These are phyloP conservation scores for Collichthys lucidus DNA, from an alignment of 2,113 vertebrate species.

Conservation along the genomic window DNA sequence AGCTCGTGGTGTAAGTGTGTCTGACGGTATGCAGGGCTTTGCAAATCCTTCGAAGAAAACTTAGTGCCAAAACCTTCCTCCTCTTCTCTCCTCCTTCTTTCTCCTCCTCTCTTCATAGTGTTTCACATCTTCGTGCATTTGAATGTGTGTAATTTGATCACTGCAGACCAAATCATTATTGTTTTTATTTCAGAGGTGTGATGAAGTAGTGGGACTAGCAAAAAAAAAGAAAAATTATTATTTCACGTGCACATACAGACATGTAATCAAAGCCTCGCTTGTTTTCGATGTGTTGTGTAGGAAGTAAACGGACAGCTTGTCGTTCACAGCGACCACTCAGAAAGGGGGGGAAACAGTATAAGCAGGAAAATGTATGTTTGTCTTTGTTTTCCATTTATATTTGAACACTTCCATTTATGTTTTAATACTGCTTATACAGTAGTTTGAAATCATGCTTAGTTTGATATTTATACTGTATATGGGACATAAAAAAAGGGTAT, in stretches of 20 bases:
- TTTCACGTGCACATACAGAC: conserved; percentile 50
- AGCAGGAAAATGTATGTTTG: conserved; percentile 47
- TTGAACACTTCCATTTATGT: conserved; percentile 81
- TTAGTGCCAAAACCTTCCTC: conserved; percentile 78
- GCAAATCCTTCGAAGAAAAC: conserved; percentile 46
- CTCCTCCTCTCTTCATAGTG: conserved; percentile 30
- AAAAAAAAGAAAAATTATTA: conserved; percentile 39
- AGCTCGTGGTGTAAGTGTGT: conserved; percentile 27
- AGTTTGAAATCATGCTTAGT: conserved; percentile 80
- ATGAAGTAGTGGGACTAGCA: conserved; percentile 47
- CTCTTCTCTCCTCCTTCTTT: no score
- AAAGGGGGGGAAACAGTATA: conserved; percentile 69
- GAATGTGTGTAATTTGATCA: conserved; percentile 53
- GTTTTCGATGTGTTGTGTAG: conserved; percentile 45
- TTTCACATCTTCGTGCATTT: conserved; percentile 55
- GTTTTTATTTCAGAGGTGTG: conserved; percentile 56
- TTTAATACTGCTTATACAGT: conserved; percentile 73
- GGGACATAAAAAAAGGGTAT: conserved; percentile 87
- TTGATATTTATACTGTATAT: conserved; percentile 91
- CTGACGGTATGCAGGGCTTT: conserved; percentile 37
- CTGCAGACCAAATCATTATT: conserved; percentile 48
- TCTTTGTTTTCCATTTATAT: conserved; percentile 73
- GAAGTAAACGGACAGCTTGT: conserved; percentile 40
- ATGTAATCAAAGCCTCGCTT: conserved; percentile 61
- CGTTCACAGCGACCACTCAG: conserved; percentile 73